Evolutionary conservation across 2,888 invertebrate genomes (phyloP).

Genomic region (Erebia epiphron): DNA sequence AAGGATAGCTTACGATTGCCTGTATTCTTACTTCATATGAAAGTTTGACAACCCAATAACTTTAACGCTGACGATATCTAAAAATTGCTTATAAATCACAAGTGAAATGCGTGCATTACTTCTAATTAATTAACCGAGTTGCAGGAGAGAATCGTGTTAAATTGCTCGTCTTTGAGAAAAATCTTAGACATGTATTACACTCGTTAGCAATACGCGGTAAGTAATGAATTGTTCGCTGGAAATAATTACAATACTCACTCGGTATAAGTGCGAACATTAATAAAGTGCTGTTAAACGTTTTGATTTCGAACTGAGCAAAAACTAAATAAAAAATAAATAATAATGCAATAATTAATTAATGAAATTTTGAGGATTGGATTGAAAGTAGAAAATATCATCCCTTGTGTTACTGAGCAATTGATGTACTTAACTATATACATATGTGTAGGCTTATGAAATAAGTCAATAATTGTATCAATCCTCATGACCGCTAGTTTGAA

Average conservation of each 20-base stretch:
- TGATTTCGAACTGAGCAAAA: background rate
- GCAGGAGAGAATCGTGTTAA: slow-evolving; percentile 4
- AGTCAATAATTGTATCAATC: no score
- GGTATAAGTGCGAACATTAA: background rate
- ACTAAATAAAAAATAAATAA: background rate
- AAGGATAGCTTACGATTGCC: no score
- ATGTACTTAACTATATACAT: no score
- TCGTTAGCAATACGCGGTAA: slow-evolving; percentile 4
- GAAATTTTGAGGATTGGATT: no score
- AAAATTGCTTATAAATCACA: background rate
- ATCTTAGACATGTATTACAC: background rate
- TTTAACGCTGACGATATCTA: background rate
- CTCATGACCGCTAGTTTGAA: background rate
- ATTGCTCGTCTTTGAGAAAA: slow-evolving; percentile 1
- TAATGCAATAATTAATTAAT: no score
- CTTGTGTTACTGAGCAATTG: no score
- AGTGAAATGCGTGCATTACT: slow-evolving; percentile 8
- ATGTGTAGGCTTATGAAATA: no score
- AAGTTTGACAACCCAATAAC: background rate
- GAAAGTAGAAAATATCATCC: no score
- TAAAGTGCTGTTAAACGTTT: background rate
- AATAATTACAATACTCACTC: slow-evolving; percentile 1
- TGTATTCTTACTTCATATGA: background rate
- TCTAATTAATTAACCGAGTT: background rate
- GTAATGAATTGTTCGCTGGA: slow-evolving; percentile 8